Evolutionary conservation across 2,888 invertebrate species (phyloP), one percentile per base, ranked within the genome.

Genomic region (Yponomeuta sedellus): DNA sequence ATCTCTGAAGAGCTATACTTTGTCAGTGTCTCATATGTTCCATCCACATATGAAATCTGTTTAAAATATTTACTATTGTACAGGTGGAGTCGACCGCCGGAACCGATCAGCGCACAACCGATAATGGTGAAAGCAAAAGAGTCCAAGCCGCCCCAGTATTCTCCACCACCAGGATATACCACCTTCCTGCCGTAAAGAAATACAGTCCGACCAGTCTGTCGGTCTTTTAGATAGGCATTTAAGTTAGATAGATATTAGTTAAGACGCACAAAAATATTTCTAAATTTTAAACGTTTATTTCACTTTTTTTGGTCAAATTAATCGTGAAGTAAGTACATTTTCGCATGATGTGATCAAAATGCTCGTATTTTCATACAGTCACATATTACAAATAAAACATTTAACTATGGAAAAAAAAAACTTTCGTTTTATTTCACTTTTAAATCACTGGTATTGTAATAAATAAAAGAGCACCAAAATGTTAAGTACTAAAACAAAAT

Each of bases 51-150:
- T 52, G 16, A 16, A 52, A 52, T 16, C 6, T 16, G 44, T 52
- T 12, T 52, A 52, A 16, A 52, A 52, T n/a, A n/a, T 16, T 52
- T 16, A 52, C 2, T 52, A 16, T 16, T 52, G 16, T 4, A 52
- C 68, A 91, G 91, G 91, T 91, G 88, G 88, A 86, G 78, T 65
- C 76, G 82, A 44, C 84, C 88, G 0, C 90, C 89, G 0, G 68
- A 72, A 1, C 74, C 28, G 71, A 77, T 8, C 73, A n/a, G 20
- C 58, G 58, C 58, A 10, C 28, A 16, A 8, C 25, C 28, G 25
- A 22, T 28, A 8, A 22, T 61, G 61, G 28, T 61, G 28, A 58
- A n/a, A n/a, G 67, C 82, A 0, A 85, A 80, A 67, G 74, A 82
- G 61, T 58, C 70, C n/a, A 75, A 80, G 58, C 88, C 86, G 0